Percentiles rank a stretch among this genome's conserved stretches.
Evolutionary conservation across 2,797 vertebrate genomes (phyloP).

Genomic region (Pipistrellus nathusii): DNA sequence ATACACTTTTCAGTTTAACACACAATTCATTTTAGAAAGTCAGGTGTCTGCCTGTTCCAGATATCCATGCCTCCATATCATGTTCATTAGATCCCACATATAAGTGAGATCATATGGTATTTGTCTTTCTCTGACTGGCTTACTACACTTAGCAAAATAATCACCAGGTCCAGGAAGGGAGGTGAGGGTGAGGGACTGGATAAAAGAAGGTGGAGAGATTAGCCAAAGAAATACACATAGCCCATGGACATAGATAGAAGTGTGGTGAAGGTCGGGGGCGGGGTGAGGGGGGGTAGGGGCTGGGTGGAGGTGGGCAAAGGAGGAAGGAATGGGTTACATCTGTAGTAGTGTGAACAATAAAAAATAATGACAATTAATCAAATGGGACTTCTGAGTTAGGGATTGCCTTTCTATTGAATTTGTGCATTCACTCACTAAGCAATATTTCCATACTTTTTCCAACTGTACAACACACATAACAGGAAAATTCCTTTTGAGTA

Average conservation of each 20-base stretch:
- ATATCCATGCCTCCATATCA: background rate
- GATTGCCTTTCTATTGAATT: constrained; percentile 30
- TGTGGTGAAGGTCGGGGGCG: background rate
- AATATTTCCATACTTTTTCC: background rate
- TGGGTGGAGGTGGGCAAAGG: background rate
- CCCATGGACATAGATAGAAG: background rate
- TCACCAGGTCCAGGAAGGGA: background rate
- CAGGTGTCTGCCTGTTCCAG: background rate
- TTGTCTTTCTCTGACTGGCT: background rate
- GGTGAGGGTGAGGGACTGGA: background rate
- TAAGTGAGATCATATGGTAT: background rate
- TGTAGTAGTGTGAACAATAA: background rate
- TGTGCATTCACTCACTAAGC: background rate
- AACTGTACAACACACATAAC: background rate
- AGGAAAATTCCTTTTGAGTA: constrained; percentile 28
- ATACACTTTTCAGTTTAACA: background rate
- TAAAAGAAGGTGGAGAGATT: too few relatives aligned
- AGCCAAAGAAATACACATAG: too few relatives aligned
- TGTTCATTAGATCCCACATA: background rate
- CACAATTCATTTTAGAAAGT: background rate
- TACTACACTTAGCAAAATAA: background rate
- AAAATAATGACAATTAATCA: background rate
- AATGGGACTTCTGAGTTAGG: background rate
- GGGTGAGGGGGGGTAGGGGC: too few relatives aligned
- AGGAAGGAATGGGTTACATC: background rate